Conservation (phyloP, 2,113 vertebrate species). For the Microcebus jonahi region DNA sequence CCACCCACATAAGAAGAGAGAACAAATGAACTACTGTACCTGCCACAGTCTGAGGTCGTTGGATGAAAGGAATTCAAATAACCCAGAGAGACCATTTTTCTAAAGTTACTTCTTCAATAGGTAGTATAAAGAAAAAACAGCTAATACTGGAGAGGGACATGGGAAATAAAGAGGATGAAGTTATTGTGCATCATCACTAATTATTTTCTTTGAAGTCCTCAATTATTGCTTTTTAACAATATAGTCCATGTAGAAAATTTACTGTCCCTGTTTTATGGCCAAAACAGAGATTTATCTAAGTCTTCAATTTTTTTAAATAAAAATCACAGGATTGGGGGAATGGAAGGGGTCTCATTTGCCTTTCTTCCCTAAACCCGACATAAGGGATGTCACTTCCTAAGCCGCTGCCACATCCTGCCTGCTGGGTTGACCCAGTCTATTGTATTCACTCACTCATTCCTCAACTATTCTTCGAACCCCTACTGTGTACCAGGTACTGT, state of each 20-base stretch:
- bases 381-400: not conserved
- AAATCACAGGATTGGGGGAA: not conserved
- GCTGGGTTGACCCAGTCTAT: not conserved
- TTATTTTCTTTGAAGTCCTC: conserved; percentile 49
- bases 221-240: conserved; percentile 1
- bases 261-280: not conserved
- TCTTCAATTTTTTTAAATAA: not conserved
- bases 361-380: not conserved
- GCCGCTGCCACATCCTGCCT: not conserved
- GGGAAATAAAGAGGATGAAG: not conserved
- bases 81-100: not conserved
- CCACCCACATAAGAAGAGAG: conserved; percentile 11
- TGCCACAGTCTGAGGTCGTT: not conserved
- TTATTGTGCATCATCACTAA: not conserved
- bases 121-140: not conserved
- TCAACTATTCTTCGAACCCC: not conserved
- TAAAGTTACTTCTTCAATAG: not conserved
- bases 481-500: not conserved
- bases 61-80: conserved; percentile 51
- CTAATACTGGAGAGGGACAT: not conserved
- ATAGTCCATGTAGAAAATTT: not conserved
- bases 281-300: not conserved
- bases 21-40: not conserved
- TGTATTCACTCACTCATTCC: not conserved
- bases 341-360: not conserved